phyloP scores from a whole-genome alignment of 2,113 vertebrate genomes.

The Rhabdomys dilectus region DNA sequence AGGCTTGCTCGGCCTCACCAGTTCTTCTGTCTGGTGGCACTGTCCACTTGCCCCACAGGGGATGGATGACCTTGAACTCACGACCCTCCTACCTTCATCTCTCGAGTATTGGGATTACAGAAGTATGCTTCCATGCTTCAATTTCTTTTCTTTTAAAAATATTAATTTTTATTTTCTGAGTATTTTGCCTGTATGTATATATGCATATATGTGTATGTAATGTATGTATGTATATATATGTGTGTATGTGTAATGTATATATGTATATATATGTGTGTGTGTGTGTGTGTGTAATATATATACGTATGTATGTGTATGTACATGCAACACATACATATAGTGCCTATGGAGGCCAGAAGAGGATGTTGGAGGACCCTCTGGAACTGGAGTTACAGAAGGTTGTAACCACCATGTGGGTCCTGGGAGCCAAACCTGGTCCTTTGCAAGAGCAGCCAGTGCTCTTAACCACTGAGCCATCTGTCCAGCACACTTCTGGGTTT shows the following conservation, averaged over 20 bases:
- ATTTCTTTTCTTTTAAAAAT: neutral
- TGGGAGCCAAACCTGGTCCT: neutral
- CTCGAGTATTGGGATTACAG: neutral
- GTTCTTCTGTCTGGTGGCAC: no score
- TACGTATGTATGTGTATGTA: neutral
- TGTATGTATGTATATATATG: no score
- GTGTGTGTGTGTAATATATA: no score
- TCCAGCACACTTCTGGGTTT: neutral
- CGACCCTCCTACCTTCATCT: neutral
- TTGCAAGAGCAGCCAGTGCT: neutral
- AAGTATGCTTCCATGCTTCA: neutral
- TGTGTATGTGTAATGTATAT: neutral
- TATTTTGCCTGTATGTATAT: neutral
- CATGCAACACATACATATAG: neutral
- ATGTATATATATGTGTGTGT: no score
- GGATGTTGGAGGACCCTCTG: neutral
- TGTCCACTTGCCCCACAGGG: no score
- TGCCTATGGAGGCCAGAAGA: neutral
- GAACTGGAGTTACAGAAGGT: neutral
- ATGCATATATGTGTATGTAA: neutral
- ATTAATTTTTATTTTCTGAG: neutral
- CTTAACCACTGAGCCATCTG: neutral
- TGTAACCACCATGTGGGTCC: neutral
- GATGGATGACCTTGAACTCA: neutral
- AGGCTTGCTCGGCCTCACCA: no score